Evolutionary conservation across 2,888 invertebrate species (phyloP), one percentile per base, ranked within the genome.

Genomic region (Cryptocephalus moraei): DNA sequence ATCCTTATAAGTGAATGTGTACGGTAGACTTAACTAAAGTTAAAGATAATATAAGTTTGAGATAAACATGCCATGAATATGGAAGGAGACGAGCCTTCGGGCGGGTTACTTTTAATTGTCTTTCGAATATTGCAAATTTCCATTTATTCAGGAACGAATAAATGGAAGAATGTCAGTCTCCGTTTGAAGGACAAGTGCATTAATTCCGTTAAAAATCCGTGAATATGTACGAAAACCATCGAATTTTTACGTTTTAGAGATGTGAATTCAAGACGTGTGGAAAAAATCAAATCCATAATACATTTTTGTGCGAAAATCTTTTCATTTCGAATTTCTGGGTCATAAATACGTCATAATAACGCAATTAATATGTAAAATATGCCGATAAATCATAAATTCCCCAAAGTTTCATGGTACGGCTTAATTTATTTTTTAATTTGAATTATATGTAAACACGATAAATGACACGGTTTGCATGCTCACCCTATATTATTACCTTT

Each of bases 11-110:
- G 6, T 6, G 22, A 6, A 22, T 22, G 22, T 22, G 22, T 22
- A 22, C 22, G 22, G 58, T 60, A 63, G 61, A 63, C 58, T 64
- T 57, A 60, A 58, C 62, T 63, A 59, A 64, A 67, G 62, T 66
- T 66, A 68, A 68, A 67, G 68, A 68, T 68, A 68, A 68, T 68
- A 68, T 68, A 68, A 68, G 67, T 68, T 68, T 62, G 65, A 65
- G 65, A 64, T 65, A 67, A 66, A 67, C 66, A 67, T 61, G 62
- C 62, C 62, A 67, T 68, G 67, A 68, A 68, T 68, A 68, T 68
- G 64, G 62, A 65, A 59, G 53, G 55, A 52, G 58, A 54, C 54
- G 50, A 53, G 54, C 55, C 60, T 58, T 52, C 46, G 49, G 56
- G 61, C 57, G 49, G 56, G 53, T 53, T 55, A 53, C 54, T 58